Evolutionary conservation across 1,140 invertebrate genomes (phyloP).

Genomic region (Bombyx mori): DNA sequence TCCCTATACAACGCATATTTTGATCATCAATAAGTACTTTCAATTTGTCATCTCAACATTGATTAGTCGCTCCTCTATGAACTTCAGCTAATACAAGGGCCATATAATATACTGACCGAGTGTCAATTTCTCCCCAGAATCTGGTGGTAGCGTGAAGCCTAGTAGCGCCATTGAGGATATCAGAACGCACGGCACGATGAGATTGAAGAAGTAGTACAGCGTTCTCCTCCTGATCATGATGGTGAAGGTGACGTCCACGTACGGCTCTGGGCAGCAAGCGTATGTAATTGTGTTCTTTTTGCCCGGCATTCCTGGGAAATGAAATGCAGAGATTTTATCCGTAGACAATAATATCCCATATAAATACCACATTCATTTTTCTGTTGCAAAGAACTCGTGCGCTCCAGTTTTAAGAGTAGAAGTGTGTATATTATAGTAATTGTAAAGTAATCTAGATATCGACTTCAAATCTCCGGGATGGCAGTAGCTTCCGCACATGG

Average conservation of each 20-base stretch:
- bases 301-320: conserved; percentile 82
- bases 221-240: conserved; percentile 97
- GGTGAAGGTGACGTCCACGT: conserved; percentile 97
- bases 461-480: too few relatives aligned
- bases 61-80: too few relatives aligned
- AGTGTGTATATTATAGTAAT: too few relatives aligned
- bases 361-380: too few relatives aligned
- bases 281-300: conserved; percentile 88
- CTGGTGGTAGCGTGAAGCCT: conserved; percentile 97
- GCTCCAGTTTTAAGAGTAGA: too few relatives aligned
- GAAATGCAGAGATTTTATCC: not conserved
- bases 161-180: conserved; percentile 98
- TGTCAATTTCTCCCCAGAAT: conserved; percentile 98
- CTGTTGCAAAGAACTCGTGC: too few relatives aligned
- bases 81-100: too few relatives aligned
- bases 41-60: not conserved
- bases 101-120: conserved; percentile 80
- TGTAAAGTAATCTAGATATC: too few relatives aligned
- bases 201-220: conserved; percentile 99
- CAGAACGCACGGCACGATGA: conserved; percentile 98
- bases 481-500: too few relatives aligned
- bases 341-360: not conserved
- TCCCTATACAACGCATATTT: not conserved
- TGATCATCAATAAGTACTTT: not conserved
- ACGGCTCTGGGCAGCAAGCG: conserved; percentile 91